phyloP scores from a whole-genome alignment of 2,113 vertebrate species.

The Ondatra zibethicus region DNA sequence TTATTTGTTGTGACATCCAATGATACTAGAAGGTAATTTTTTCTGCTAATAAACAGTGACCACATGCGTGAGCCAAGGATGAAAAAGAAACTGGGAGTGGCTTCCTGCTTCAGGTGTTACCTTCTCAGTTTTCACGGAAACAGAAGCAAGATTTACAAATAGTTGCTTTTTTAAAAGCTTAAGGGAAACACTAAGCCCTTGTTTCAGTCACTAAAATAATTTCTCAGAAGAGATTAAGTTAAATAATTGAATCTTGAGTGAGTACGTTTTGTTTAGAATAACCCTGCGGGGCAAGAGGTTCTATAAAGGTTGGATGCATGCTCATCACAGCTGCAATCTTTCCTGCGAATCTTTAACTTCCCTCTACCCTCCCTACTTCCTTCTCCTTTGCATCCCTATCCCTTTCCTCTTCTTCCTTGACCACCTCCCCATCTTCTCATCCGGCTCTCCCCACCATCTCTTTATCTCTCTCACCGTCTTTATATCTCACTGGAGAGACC shows the following conservation, averaged over 20 bases:
- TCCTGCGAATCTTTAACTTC: neutral
- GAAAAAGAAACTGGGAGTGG: conserved; percentile 61
- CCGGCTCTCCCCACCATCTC: rapidly evolving
- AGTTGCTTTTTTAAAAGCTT: conserved; percentile 83
- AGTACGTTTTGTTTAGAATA: conserved; percentile 57
- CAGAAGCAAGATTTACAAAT: conserved; percentile 82
- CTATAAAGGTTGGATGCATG: conserved; percentile 27
- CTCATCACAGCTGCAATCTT: neutral
- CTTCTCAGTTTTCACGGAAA: conserved; percentile 84
- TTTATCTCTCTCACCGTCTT: neutral
- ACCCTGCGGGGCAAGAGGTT: conserved; percentile 15
- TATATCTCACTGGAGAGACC: neutral
- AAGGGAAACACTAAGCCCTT: conserved; percentile 78
- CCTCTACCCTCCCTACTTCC: neutral
- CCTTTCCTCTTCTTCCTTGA: neutral
- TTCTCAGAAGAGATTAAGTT: conserved; percentile 72
- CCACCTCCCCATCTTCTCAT: too few species aligned
- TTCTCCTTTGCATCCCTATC: neutral
- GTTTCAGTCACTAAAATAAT: conserved; percentile 81
- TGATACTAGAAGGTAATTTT: conserved; percentile 35
- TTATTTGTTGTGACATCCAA: neutral
- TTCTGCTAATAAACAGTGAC: conserved; percentile 53
- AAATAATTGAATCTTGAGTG: conserved; percentile 55
- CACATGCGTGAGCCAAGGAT: conserved; percentile 63
- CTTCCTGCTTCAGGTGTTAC: conserved; percentile 76